Conservation (phyloP, 2,113 vertebrate species). For the Eolophus roseicapilla region DNA sequence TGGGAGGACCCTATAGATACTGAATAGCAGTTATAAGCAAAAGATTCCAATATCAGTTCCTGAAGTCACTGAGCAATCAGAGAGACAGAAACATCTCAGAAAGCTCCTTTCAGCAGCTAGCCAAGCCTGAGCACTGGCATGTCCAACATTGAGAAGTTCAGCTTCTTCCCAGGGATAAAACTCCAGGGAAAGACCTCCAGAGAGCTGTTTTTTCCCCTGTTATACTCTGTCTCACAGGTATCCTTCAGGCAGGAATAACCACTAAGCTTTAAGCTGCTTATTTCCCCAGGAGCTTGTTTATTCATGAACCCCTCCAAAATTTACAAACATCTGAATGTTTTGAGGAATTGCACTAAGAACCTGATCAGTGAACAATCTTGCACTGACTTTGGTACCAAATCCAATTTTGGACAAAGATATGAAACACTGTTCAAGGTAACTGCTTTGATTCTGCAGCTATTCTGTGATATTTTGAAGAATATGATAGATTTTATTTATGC, state of each 20-base stretch:
- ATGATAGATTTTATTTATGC: fast-evolving
- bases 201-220: neutral
- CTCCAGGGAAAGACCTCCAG: neutral
- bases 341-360: neutral
- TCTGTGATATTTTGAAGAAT: neutral
- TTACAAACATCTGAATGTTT: neutral
- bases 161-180: neutral
- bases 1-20: neutral
- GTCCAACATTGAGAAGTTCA: fast-evolving
- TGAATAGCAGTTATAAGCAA: neutral
- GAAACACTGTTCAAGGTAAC: neutral
- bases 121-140: neutral
- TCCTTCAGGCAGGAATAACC: neutral
- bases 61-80: neutral
- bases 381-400: neutral
- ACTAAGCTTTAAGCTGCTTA: neutral
- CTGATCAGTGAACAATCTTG: neutral
- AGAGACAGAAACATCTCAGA: neutral
- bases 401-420: neutral
- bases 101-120: neutral
- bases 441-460: neutral
- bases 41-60: neutral
- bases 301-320: neutral
- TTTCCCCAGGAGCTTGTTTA: neutral
- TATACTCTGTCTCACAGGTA: neutral